phyloP scores from a whole-genome alignment of 2,797 vertebrate genomes.

The Mormyrus hasselquistii region DNA sequence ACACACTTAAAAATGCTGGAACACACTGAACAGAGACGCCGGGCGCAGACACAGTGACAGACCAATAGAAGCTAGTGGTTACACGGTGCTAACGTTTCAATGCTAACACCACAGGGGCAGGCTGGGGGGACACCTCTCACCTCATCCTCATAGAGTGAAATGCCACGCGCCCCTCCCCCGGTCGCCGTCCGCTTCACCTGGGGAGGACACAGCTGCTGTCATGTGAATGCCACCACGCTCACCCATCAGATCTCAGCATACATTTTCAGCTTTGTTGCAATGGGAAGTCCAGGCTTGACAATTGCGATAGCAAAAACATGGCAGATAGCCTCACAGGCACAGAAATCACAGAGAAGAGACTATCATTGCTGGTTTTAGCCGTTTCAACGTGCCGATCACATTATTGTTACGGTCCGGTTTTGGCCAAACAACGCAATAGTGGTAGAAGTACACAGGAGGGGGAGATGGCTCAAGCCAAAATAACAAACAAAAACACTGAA shows the following conservation, averaged over 20 bases:
- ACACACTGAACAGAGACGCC: neutral
- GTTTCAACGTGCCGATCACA: neutral
- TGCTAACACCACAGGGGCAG: neutral
- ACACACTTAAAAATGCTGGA: neutral
- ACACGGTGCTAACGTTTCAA: neutral
- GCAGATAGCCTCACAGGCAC: neutral
- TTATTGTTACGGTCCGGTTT: neutral
- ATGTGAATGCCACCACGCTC: neutral
- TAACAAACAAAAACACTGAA: neutral
- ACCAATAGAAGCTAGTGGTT: neutral
- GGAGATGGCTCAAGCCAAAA: neutral
- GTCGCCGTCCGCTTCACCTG: conserved; percentile 85
- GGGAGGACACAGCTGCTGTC: neutral
- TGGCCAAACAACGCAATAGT: neutral
- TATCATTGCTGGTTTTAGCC: neutral
- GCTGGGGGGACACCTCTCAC: conserved; percentile 37
- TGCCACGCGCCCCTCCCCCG: conserved; percentile 76
- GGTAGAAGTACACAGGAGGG: neutral
- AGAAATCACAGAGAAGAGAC: neutral
- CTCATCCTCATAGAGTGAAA: conserved; percentile 92
- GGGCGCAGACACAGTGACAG: neutral
- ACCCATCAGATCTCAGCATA: neutral
- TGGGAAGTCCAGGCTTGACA: neutral
- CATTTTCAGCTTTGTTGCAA: neutral
- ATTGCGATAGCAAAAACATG: neutral